Evolutionary conservation across 2,113 vertebrate species (phyloP).

Genomic region (Festucalex cinctus): DNA sequence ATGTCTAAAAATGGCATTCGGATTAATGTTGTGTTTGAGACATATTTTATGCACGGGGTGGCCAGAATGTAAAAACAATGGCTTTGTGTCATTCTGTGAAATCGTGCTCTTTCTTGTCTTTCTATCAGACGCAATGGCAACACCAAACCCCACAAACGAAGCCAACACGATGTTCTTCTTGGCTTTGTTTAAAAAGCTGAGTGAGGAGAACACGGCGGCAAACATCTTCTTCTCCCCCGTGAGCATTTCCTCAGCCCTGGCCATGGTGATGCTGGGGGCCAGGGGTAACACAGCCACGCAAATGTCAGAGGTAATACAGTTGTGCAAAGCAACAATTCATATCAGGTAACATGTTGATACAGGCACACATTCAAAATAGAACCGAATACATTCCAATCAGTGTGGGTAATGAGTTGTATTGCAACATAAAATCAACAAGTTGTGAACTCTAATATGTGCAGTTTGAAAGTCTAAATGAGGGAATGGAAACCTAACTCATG

Average conservation of each 20-base stretch:
- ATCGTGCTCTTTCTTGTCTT: neutral
- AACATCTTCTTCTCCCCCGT: conserved; percentile 83
- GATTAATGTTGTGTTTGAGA: too few species aligned
- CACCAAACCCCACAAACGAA: conserved; percentile 31
- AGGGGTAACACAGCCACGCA: conserved; percentile 76
- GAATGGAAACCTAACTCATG: neutral
- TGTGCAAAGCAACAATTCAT: neutral
- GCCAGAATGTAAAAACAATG: too few species aligned
- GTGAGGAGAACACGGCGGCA: conserved; percentile 28
- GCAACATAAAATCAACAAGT: neutral
- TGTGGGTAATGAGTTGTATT: neutral
- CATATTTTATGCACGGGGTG: too few species aligned
- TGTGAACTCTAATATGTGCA: neutral
- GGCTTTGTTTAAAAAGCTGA: conserved; percentile 77
- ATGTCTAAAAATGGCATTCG: too few species aligned
- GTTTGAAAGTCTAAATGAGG: neutral
- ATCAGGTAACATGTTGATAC: neutral
- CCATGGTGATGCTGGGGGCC: conserved; percentile 82
- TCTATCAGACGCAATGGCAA: conserved; percentile 45
- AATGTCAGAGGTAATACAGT: conserved; percentile 77
- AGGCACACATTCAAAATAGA: neutral
- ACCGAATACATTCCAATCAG: neutral
- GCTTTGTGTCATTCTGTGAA: neutral
- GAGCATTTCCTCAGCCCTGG: conserved; percentile 79
- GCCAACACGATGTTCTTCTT: conserved; percentile 80